These are phyloP conservation scores for Zophobas atratus DNA, from an alignment of 1,140 invertebrate genomes.

Conservation along the genomic window DNA sequence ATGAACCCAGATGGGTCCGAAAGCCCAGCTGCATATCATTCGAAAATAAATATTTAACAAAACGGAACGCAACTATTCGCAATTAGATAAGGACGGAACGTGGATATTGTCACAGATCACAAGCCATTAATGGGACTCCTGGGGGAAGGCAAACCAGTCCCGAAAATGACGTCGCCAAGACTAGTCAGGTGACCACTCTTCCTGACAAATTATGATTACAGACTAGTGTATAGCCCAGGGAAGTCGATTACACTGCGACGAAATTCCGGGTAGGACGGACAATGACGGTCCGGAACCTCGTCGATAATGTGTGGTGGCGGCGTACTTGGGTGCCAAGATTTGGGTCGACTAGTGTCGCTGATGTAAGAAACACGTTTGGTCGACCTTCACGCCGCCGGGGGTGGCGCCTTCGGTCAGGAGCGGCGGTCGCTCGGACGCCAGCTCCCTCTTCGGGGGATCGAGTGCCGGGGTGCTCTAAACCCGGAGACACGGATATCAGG, in stretches of 20 bases:
- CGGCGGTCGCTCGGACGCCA: too few relatives aligned
- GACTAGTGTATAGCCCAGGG: conserved; percentile 52
- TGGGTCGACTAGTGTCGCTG: too few relatives aligned
- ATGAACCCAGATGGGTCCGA: conserved; percentile 37
- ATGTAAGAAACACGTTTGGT: background rate
- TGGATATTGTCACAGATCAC: conserved; percentile 60
- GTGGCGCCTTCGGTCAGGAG: too few relatives aligned
- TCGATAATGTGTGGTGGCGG: too few relatives aligned
- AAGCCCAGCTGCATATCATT: conserved; percentile 38
- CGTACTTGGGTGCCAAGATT: too few relatives aligned
- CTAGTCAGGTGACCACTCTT: conserved; percentile 57
- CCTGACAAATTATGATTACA: conserved; percentile 55
- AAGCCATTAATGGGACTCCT: conserved; percentile 57
- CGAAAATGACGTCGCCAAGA: conserved; percentile 53
- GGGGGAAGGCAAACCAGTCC: conserved; percentile 1
- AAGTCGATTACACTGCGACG: conserved; percentile 8
- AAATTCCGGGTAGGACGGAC: too few relatives aligned
- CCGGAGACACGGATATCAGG: too few relatives aligned
- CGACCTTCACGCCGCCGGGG: too few relatives aligned
- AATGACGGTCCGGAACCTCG: too few relatives aligned
- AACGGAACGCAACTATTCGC: conserved; percentile 55
- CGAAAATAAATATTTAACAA: conserved; percentile 47
- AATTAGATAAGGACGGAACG: conserved; percentile 53
- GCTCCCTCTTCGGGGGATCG: too few relatives aligned
- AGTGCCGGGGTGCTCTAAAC: too few relatives aligned